A percentile compares a stretch with the other conserved stretches of the same genome.
phyloP scores from a whole-genome alignment of 2,113 vertebrate species.

The Cricetomys ansorgei region DNA sequence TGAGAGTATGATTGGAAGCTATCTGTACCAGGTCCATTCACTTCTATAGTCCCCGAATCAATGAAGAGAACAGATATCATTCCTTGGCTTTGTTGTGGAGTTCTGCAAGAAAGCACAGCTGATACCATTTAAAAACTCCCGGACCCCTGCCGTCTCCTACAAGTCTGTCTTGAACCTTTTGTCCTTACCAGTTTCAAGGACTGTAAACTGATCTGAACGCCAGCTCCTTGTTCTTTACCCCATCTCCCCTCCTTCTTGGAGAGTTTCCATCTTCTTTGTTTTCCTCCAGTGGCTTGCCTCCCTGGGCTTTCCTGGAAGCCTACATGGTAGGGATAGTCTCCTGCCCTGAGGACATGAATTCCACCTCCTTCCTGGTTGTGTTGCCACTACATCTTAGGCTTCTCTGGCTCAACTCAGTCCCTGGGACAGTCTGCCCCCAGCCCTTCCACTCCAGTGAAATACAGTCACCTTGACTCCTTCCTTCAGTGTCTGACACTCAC shows the following conservation, averaged over 20 bases:
- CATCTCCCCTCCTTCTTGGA: background rate
- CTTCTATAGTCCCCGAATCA: background rate
- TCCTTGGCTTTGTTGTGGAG: background rate
- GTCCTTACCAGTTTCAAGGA: background rate
- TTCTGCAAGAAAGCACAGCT: background rate
- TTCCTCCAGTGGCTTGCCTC: background rate
- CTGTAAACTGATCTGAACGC: background rate
- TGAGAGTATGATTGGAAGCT: background rate
- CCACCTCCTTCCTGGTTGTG: background rate
- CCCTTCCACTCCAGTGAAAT: accelerated
- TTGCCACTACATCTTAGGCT: background rate
- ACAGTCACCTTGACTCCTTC: too few relatives aligned
- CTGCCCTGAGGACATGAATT: background rate
- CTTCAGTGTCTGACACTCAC: background rate
- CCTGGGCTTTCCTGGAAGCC: too few relatives aligned
- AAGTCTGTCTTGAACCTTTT: background rate
- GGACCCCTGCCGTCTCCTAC: background rate
- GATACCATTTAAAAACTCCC: background rate
- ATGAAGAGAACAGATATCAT: background rate
- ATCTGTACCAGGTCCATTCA: too few relatives aligned
- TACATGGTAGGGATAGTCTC: background rate
- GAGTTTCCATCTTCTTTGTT: background rate
- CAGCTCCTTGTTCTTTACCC: background rate
- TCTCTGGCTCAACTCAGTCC: background rate
- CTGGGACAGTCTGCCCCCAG: background rate